Percentiles rank a stretch among this genome's conserved stretches.
Conservation (phyloP, 2,888 invertebrate genomes). For the Polylopha cassiicola region DNA sequence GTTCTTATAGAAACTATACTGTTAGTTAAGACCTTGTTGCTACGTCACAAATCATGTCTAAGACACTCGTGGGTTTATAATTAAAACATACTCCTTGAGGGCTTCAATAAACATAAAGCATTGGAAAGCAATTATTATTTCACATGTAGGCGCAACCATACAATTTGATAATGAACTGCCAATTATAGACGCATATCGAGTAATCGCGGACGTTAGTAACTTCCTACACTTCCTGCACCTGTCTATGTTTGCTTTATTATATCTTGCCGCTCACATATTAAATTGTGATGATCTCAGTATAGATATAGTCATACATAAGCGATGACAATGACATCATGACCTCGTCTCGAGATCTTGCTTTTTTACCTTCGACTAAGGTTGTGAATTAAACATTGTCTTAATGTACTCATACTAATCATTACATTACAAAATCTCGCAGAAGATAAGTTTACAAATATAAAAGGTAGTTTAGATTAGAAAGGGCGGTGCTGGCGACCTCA, state of each 20-base stretch:
- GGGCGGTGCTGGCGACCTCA: constrained; percentile 48
- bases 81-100: too few relatives aligned
- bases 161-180: constrained; percentile 5
- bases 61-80: too few relatives aligned
- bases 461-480: constrained; percentile 36
- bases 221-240: constrained; percentile 18
- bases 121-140: constrained; percentile 8
- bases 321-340: constrained; percentile 63
- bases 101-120: too few relatives aligned
- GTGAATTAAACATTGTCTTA: constrained; percentile 2
- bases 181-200: neutral
- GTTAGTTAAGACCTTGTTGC: neutral
- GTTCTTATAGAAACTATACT: constrained; percentile 11
- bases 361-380: constrained; percentile 16
- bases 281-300: constrained; percentile 60
- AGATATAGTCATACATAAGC: constrained; percentile 43
- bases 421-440: too few relatives aligned
- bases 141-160: constrained; percentile 3
- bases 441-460: too few relatives aligned
- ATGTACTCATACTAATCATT: neutral
- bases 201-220: too few relatives aligned
- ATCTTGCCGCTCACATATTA: constrained; percentile 40
- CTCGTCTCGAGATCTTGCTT: constrained; percentile 33
- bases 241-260: constrained; percentile 23
- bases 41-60: neutral